Evolutionary conservation across 1,140 invertebrate species (phyloP).

Genomic region (Dysdera silvatica): DNA sequence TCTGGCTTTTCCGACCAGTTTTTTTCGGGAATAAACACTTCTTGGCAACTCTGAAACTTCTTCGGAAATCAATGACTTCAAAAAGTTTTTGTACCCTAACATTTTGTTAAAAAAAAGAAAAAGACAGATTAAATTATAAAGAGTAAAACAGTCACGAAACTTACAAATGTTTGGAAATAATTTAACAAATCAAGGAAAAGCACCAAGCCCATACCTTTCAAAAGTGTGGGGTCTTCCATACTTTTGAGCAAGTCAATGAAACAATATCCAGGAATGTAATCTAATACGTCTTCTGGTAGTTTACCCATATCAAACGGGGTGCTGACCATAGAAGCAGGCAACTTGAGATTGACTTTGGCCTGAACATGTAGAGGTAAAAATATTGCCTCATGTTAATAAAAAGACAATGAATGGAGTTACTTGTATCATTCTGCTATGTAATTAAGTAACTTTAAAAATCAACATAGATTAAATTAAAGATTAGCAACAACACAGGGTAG

Average conservation of each 20-base stretch:
- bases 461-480: no score
- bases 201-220: constrained; percentile 15
- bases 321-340: constrained; percentile 15
- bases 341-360: constrained; percentile 13
- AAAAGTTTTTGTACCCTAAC: constrained; percentile 17
- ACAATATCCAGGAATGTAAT: constrained; percentile 24
- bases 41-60: constrained; percentile 18
- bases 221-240: constrained; percentile 4
- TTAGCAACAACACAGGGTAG: no score
- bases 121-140: neutral
- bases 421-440: no score
- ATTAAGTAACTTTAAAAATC: no score
- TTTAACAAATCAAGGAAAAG: neutral
- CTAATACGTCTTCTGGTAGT: constrained; percentile 20
- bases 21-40: constrained; percentile 21
- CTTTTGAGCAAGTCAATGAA: constrained; percentile 23
- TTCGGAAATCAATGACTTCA: constrained; percentile 9
- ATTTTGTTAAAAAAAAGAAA: neutral
- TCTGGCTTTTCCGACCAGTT: constrained; percentile 6
- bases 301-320: constrained; percentile 29
- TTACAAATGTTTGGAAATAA: neutral
- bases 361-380: neutral
- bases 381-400: neutral
- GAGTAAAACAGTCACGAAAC: neutral
- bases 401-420: neutral